Conservation (phyloP, 2,797 vertebrate genomes). For the Caiman crocodilus region DNA sequence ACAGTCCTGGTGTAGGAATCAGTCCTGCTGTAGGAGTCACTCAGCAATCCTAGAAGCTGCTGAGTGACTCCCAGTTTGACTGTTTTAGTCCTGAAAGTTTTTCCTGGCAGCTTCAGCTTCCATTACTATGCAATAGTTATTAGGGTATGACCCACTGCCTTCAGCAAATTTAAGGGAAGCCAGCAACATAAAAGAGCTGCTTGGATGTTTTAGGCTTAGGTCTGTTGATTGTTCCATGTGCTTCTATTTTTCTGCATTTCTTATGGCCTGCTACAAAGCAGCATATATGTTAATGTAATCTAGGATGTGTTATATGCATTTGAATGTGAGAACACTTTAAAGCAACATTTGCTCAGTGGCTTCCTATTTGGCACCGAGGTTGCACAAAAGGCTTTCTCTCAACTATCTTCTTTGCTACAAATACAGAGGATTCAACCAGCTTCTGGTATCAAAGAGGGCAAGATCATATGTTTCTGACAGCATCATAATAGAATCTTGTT, state of each 20-base stretch:
- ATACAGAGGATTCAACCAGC: neutral
- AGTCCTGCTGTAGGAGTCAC: neutral
- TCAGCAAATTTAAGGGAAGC: neutral
- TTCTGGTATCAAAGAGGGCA: neutral
- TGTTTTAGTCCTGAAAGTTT: neutral
- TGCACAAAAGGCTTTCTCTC: neutral
- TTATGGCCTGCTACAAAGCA: neutral
- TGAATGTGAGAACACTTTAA: neutral
- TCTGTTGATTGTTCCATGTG: neutral
- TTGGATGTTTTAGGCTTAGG: neutral
- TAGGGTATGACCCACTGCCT: neutral
- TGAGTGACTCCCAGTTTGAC: neutral
- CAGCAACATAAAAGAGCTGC: neutral
- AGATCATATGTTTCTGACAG: constrained; percentile 35
- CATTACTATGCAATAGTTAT: neutral
- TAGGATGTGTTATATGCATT: neutral
- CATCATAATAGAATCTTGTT: neutral
- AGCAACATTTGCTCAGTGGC: neutral
- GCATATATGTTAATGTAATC: rapidly evolving
- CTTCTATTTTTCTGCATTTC: neutral
- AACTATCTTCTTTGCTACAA: neutral
- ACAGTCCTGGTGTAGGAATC: neutral
- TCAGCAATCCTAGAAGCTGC: no score
- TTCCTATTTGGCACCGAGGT: neutral
- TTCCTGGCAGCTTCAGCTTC: neutral